phyloP scores from a whole-genome alignment of 1,140 invertebrate species.

The Drosophila hydei region DNA sequence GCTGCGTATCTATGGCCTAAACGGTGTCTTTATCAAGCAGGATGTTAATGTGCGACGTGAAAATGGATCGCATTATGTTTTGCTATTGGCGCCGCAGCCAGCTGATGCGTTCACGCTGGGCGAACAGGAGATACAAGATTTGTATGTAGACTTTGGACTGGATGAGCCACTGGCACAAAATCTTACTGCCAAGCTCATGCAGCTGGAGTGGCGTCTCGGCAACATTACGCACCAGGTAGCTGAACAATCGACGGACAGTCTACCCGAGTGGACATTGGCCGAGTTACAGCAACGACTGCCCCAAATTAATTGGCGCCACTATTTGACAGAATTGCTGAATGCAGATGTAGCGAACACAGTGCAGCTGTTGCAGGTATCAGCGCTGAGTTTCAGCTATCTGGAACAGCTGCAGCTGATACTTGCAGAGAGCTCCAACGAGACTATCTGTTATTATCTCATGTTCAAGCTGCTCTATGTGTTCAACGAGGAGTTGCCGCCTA shows the following conservation, averaged over 20 bases:
- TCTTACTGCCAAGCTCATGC: slow-evolving; percentile 43
- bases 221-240: slow-evolving; percentile 29
- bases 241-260: not conserved
- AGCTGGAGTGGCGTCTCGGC: slow-evolving; percentile 43
- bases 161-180: slow-evolving; percentile 31
- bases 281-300: slow-evolving; percentile 44
- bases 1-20: slow-evolving; percentile 52
- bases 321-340: slow-evolving; percentile 34
- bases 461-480: slow-evolving; percentile 58
- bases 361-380: slow-evolving; percentile 47
- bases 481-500: slow-evolving; percentile 47
- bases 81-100: slow-evolving; percentile 38
- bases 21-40: slow-evolving; percentile 52
- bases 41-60: slow-evolving; percentile 53
- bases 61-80: slow-evolving; percentile 56
- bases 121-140: slow-evolving; percentile 23
- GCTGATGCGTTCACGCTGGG: not conserved
- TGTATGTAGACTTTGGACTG: slow-evolving; percentile 60
- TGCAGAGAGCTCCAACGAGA: slow-evolving; percentile 49
- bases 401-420: slow-evolving; percentile 43
- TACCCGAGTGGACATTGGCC: slow-evolving; percentile 29
- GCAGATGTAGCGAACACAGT: slow-evolving; percentile 6
- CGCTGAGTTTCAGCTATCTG: slow-evolving; percentile 38
- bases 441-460: slow-evolving; percentile 67
- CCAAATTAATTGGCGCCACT: slow-evolving; percentile 57